Evolutionary conservation across 2,888 invertebrate genomes (phyloP), one percentile per base, ranked within the genome.

Genomic region (Melieria omissa): DNA sequence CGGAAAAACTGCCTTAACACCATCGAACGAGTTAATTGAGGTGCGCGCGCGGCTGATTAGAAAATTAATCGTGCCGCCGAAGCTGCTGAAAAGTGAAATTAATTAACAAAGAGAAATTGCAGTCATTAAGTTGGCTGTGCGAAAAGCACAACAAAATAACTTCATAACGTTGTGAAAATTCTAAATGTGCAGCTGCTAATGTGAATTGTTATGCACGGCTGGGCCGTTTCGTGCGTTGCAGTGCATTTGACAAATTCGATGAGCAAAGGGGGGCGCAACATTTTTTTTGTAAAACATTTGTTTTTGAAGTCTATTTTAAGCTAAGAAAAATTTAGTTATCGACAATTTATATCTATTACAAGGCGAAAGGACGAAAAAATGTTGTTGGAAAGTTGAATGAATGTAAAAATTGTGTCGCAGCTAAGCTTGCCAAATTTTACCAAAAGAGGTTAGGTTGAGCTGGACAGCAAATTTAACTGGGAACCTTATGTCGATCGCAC

Each of bases 161-260:
- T 67, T 67, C 60, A 67, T 67, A 61, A 60, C 42, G 60, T 67
- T 47, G 61, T 68, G 54, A 29, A 66, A 62, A 61, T 68, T 68
- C 45, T 68, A 68, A 68, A 61, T 62, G 54, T 68, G 41, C 29
- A 49, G 16, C 6, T 5, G 5, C 14, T 61, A 68, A 61, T 62
- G 68, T 16, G 46, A 68, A 61, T 68, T 60, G 47, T 12, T 68
- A 49, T 60, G 49, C 67, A 52, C n/a, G 49, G 61, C 5, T 61
- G 54, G 44, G 5, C 5, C 5, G 6, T 5, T 5, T 5, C 52
- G 7, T 5, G 52, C 5, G 14, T 8, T 8, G 9, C 14, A 52
- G 9, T 5, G 52, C 12, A 5, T 1, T 29, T 29, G 29, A 29
- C 29, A 29, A 29, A 29, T 29, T 29, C 29, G 2, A 0, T 29